Base-by-base conservation (phyloP, 23 tunicate genomes). In the Ascidia mentula region DNA sequence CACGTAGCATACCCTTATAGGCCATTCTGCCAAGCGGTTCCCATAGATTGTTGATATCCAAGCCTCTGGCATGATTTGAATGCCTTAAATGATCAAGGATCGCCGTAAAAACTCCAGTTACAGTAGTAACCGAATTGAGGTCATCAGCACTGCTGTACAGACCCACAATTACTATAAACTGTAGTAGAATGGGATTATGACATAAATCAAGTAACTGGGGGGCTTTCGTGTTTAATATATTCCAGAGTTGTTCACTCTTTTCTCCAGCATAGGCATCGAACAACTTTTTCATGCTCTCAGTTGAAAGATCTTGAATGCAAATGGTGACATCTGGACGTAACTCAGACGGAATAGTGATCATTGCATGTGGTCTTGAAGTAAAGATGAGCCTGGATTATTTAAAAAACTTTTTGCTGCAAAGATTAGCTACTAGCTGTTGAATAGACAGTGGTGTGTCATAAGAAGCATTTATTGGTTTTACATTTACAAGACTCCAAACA, bases 151-250 rank as follows among this genome's bases (percentile, higher is more conserved):
- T 40, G 7, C 34, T n/a, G 39, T 26, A 12, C 26, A 76, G 60
- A 7, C 60, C 39, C 12, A 60, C 60, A 12, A 20, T 20, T 18
- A 40, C 33, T 5, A 38, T 40, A 32, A 37, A 40, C 60, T 76
- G 80, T 6, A 76, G 80, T 60, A 76, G 6, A n/a, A 76, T 60
- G 38, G 80, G 80, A 22, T 38, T 76, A 28, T n/a, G 80, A n/a
- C 61, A 76, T 6, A 76, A 13, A 18, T 38, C 36, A 24, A 76
- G 7, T 12, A 76, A 31, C 60, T 76, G 80, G n/a, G 80, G 80
- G 9, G 80, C 61, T 31, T 40, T 38, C 33, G 60, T 40, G 31
- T 37, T 40, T 76, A 76, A n/a, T 12, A 30, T n/a, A 31, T 39
- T 60, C 80, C 80, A 76, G 60, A 76, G 32, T 37, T 20, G 20